phyloP scores from a whole-genome alignment of 23 tunicate species.

The Botrylloides violaceus region DNA sequence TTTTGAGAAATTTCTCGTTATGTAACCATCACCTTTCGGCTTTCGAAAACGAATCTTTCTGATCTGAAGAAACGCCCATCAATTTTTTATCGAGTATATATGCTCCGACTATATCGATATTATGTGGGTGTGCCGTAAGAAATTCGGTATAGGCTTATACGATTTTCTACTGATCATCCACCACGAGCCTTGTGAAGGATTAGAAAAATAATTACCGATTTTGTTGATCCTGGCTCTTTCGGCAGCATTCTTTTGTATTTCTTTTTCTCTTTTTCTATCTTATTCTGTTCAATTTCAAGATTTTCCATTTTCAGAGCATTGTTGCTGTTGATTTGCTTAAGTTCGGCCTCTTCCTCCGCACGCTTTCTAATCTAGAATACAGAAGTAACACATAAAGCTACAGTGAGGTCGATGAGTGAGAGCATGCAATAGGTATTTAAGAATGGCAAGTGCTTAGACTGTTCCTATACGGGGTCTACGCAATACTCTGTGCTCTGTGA shows the following conservation, averaged over 20 bases:
- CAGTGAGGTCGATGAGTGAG: no score
- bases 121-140: background rate
- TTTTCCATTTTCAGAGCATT: background rate
- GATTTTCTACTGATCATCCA: no score
- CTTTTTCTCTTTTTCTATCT: background rate
- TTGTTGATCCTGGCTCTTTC: background rate
- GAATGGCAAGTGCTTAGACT: no score
- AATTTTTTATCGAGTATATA: no score
- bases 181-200: no score
- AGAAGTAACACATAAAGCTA: no score
- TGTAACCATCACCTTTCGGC: conserved; percentile 15
- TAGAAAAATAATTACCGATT: no score
- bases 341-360: background rate
- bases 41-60: background rate
- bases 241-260: background rate
- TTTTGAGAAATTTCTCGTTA: background rate
- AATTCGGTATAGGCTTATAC: no score
- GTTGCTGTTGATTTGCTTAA: background rate
- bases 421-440: no score
- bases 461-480: no score
- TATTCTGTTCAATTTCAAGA: background rate
- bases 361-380: no score
- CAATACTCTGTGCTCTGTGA: no score
- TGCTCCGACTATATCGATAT: background rate
- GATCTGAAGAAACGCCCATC: background rate